Percentiles rank a stretch among this genome's conserved stretches.
phyloP scores from a whole-genome alignment of 2,113 vertebrate species.

The Otolemur garnettii region DNA sequence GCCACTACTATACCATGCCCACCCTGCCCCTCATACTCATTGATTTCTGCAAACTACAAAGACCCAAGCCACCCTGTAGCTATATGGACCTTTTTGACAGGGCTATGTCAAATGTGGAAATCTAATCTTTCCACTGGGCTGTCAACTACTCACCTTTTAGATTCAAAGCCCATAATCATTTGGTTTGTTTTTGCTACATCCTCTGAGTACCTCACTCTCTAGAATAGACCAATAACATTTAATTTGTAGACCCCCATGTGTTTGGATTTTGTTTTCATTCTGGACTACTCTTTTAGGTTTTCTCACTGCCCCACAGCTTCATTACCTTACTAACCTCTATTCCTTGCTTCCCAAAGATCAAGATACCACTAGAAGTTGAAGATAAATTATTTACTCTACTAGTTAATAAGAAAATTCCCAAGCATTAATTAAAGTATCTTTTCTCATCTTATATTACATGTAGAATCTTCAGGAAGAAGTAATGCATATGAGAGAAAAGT shows the following conservation, averaged over 20 bases:
- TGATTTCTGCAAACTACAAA: neutral
- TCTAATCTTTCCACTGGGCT: neutral
- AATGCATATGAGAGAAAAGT: neutral
- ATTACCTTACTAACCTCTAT: neutral
- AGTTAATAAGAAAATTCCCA: neutral
- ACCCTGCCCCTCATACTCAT: too few relatives aligned
- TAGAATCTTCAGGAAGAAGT: neutral
- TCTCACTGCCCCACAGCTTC: neutral
- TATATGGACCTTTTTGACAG: neutral
- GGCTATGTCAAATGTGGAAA: neutral
- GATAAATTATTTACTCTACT: neutral
- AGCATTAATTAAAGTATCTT: neutral
- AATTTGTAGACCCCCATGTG: neutral
- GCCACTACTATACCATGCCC: accelerated
- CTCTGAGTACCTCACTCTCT: neutral
- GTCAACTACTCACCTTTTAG: neutral
- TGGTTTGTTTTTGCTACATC: neutral
- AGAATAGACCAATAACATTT: neutral
- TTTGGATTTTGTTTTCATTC: neutral
- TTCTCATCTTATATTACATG: neutral
- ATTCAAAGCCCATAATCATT: neutral
- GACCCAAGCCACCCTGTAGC: neutral
- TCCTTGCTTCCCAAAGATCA: neutral
- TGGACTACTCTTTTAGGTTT: neutral
- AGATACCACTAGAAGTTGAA: neutral